Conservation (phyloP, 2,888 invertebrate species). For the Brenthis hecate region DNA sequence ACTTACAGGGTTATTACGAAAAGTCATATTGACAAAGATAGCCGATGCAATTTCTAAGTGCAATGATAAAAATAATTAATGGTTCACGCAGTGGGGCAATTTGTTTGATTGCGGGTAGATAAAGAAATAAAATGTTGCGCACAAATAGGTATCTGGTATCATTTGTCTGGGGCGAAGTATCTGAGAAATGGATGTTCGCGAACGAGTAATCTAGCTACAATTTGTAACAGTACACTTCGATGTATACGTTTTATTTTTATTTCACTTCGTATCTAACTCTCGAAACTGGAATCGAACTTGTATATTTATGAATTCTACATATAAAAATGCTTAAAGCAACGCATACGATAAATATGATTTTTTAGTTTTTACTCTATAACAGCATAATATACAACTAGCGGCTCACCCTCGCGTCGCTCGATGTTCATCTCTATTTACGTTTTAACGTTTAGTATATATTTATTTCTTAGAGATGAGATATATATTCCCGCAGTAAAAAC, state of each 20-base stretch:
- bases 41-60: conserved; percentile 35
- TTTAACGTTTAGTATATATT: no score
- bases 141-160: conserved; percentile 49
- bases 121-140: conserved; percentile 47
- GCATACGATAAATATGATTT: background rate
- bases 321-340: background rate
- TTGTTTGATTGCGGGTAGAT: conserved; percentile 57
- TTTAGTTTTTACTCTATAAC: no score
- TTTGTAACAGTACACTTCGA: conserved; percentile 29
- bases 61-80: conserved; percentile 43
- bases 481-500: no score
- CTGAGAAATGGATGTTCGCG: conserved; percentile 44
- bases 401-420: no score
- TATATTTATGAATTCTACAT: background rate
- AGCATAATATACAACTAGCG: background rate
- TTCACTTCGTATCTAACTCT: background rate
- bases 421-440: no score
- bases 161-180: conserved; percentile 54
- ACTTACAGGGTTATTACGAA: conserved; percentile 23
- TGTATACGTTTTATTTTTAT: background rate
- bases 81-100: conserved; percentile 34
- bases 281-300: background rate
- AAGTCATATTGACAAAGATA: conserved; percentile 36
- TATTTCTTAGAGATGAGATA: no score
- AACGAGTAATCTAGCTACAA: conserved; percentile 32